These are phyloP conservation scores for Calameuta pallipes DNA, from an alignment of 2,888 invertebrate genomes.

Conservation along the genomic window DNA sequence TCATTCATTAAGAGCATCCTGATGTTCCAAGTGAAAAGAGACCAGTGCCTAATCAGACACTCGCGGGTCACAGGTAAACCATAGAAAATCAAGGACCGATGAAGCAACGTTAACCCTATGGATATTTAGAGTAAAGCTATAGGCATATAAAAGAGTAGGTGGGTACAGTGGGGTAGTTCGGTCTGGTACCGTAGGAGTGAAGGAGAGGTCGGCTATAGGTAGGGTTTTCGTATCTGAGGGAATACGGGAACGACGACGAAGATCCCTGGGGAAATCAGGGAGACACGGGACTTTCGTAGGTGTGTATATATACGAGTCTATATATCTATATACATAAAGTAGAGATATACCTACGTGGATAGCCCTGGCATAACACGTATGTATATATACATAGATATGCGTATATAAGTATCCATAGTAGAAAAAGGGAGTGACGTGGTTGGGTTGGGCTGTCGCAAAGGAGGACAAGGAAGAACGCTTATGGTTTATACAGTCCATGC, in stretches of 20 bases:
- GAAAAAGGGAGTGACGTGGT: not conserved
- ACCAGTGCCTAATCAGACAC: not conserved
- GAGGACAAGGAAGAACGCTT: not conserved
- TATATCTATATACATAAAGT: slow-evolving; percentile 26
- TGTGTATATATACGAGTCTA: slow-evolving; percentile 16
- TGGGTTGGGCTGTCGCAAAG: not conserved
- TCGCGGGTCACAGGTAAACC: not conserved
- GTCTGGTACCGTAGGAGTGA: not conserved
- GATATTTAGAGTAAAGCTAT: not conserved
- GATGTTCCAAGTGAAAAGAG: not conserved
- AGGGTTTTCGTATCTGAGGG: slow-evolving; percentile 21
- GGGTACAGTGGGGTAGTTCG: not conserved
- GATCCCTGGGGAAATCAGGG: slow-evolving; percentile 60
- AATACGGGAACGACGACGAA: slow-evolving; percentile 33
- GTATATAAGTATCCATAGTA: slow-evolving; percentile 8
- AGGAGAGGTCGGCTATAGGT: not conserved
- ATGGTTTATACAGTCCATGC: not conserved
- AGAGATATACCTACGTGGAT: not conserved
- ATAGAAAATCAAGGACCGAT: slow-evolving; percentile 21
- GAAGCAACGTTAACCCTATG: not conserved
- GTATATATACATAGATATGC: not conserved
- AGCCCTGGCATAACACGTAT: not conserved
- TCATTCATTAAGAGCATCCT: not conserved
- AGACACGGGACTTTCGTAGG: slow-evolving; percentile 49
- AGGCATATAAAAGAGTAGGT: not conserved